Base-by-base conservation (phyloP, 2,888 invertebrate genomes). In the Agriopis marginaria region DNA sequence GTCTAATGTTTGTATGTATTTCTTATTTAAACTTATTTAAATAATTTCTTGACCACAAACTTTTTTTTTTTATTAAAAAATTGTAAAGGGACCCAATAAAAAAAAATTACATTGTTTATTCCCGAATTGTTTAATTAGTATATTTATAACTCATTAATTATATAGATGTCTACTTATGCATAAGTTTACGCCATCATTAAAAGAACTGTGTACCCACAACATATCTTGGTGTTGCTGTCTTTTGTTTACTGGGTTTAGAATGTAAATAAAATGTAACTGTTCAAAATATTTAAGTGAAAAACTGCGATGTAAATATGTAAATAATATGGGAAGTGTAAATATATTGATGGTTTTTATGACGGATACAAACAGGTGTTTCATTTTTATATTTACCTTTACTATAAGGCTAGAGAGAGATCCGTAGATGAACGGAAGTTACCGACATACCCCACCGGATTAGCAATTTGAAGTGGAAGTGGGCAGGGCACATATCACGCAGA, bases 291-390 rank as follows among this genome's bases (percentile, higher is more conserved):
- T 14, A 53, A 82, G 82, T 82, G 81, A 81, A 81, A 77, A 76
- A 79, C 78, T 79, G 74, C 69, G 71, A 75, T 91, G 90, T 92
- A 90, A 78, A 91, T 92, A 90, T 92, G 92, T 93, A 93, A 82
- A 91, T 89, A 90, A 68, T 62, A 59, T 78, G 79, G 85, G 71
- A 83, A 70, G 78, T 92, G 91, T 93, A 92, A 93, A 93, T 93
- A 93, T 86, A 93, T 91, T 81, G 89, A 92, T 93, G 92, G 93
- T 94, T 94, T 94, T 93, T 94, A 94, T 94, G 92, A 93, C 86
- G 88, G 82, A 85, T 83, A 79, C 75, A 70, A 70, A 60, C 60
- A 69, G 10, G 82, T 74, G 85, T 88, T 89, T 90, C 79, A 89
- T 89, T 90, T 82, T 69, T 74, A 47, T 32, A 3, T 50, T 40